These are phyloP conservation scores for Oophaga sylvatica DNA, from an alignment of 2,797 vertebrate genomes.

Conservation along the genomic window DNA sequence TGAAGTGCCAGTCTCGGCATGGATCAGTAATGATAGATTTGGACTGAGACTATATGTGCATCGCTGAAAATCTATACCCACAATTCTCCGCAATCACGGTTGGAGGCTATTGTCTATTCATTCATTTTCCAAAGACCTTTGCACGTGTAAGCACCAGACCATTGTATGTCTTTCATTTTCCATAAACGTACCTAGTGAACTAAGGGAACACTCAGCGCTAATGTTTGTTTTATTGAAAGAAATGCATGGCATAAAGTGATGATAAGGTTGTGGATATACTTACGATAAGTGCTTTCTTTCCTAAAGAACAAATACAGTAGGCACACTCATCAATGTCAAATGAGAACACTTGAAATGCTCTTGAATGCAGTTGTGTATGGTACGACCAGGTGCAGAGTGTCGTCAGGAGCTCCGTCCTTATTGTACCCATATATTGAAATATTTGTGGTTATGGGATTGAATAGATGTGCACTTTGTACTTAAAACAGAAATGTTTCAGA, in stretches of 20 bases:
- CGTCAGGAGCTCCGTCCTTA: background rate
- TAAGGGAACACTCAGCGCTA: constrained; percentile 8
- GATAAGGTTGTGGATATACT: constrained; percentile 7
- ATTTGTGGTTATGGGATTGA: constrained; percentile 15
- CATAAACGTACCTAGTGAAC: constrained; percentile 7
- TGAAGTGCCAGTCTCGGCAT: constrained; percentile 58
- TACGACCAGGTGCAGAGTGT: background rate
- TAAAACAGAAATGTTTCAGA: background rate
- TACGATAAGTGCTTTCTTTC: constrained; percentile 32
- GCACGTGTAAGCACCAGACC: constrained; percentile 29
- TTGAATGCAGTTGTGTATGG: background rate
- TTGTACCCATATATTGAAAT: background rate
- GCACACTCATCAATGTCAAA: constrained; percentile 2
- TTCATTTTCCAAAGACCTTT: constrained; percentile 47
- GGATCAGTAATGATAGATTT: constrained; percentile 61
- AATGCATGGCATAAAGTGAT: constrained; percentile 18
- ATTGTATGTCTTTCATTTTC: constrained; percentile 21
- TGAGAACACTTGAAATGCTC: constrained; percentile 32
- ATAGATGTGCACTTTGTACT: background rate
- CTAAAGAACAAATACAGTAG: constrained; percentile 30
- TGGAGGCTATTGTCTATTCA: constrained; percentile 58
- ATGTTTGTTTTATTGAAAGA: constrained; percentile 32
- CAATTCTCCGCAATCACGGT: constrained; percentile 49
- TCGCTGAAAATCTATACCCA: constrained; percentile 58
- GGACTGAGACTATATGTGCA: constrained; percentile 53